Evolutionary conservation across 2,888 invertebrate genomes (phyloP), one percentile per base, ranked within the genome.

Genomic region (Peribatodes rhomboidaria): DNA sequence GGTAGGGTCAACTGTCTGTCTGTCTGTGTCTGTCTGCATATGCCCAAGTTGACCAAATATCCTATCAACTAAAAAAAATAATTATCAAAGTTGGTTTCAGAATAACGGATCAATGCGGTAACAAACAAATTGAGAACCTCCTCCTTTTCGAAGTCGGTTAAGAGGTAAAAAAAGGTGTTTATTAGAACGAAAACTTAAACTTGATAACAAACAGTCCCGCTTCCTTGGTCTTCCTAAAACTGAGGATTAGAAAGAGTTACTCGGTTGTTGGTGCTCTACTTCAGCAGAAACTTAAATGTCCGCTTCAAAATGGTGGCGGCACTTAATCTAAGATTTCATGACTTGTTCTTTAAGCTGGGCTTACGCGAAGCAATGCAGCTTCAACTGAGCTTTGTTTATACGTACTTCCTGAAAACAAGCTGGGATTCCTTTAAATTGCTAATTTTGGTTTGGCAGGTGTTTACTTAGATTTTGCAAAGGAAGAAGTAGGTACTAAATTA

Each of bases 261-360:
- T 7, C 10, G 13, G 8, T 22, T 46, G 20, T 6, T 42, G 11
- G 11, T 11, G 2, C 46, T 22, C n/a, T 27, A 27, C n/a, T 46
- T 46, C 20, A 14, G 16, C n/a, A 50, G 58, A 56, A 37, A 20
- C 44, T 27, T 54, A 37, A 60, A 42, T 64, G 64, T 57, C 53
- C 46, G 53, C 39, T 37, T 20, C 16, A 22, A 54, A 65, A 47
- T 47, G 47, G 39, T 60, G 55, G 20, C 18, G 54, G 55, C 65
- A 53, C 65, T 70, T 64, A 60, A 72, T 70, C 72, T 70, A 61
- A 70, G 65, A 68, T 67, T 70, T 68, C 70, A 69, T 61, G 67
- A 68, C 46, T 70, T 63, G 63, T 64, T 60, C 64, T 33, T 47
- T 54, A 58, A 60, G 60, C 64, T 53, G 44, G 37, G 59, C 64